Evolutionary conservation across 2,797 vertebrate genomes (phyloP).

Genomic region (Enteromius anoplus): DNA sequence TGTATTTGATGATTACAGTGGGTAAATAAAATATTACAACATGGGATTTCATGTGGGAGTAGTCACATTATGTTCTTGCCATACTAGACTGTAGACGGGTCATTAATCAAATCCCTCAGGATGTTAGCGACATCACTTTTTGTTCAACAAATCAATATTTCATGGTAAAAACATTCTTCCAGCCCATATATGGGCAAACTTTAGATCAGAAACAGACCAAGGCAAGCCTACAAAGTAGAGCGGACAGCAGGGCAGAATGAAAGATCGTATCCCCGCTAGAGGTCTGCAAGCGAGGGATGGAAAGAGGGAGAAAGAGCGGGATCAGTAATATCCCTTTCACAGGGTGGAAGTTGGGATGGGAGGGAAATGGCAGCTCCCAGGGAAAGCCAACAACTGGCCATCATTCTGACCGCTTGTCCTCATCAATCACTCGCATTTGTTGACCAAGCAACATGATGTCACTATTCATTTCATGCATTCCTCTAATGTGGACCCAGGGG

Average conservation of each 20-base stretch:
- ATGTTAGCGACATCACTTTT: conserved; percentile 11
- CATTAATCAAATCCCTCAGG: conserved; percentile 29
- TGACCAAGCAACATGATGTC: conserved; percentile 87
- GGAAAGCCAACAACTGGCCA: conserved; percentile 82
- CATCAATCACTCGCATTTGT: conserved; percentile 87
- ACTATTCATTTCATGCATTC: conserved; percentile 87
- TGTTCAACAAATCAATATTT: conserved; percentile 33
- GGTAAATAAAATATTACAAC: background rate
- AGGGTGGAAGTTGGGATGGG: conserved; percentile 67
- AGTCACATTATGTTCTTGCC: conserved; percentile 17
- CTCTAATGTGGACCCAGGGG: conserved; percentile 76
- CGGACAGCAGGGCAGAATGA: conserved; percentile 33
- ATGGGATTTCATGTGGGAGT: background rate
- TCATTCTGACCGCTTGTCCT: conserved; percentile 83
- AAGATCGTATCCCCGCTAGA: conserved; percentile 47
- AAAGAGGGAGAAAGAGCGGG: conserved; percentile 51
- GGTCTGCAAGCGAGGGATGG: conserved; percentile 28
- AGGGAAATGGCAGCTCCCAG: conserved; percentile 77
- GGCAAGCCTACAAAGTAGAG: conserved; percentile 28
- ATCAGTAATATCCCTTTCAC: conserved; percentile 75
- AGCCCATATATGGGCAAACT: conserved; percentile 45
- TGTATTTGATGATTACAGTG: conserved; percentile 1
- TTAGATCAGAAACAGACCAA: conserved; percentile 53
- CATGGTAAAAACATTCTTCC: conserved; percentile 16
- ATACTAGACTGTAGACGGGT: background rate